phyloP scores from a whole-genome alignment of 2,797 vertebrate species.

The Alexandromys oeconomus region DNA sequence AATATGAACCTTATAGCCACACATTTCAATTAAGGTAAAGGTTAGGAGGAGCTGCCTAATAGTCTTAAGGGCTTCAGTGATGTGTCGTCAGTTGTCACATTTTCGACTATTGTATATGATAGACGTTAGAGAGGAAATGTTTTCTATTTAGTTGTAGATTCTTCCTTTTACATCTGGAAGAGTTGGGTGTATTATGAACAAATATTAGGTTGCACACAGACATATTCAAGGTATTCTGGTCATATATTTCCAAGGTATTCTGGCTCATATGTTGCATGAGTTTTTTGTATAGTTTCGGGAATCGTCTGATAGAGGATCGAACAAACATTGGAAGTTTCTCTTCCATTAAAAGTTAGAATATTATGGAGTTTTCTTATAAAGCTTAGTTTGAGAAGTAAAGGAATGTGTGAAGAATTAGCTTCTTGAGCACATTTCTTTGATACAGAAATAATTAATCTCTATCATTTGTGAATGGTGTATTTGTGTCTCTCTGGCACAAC shows the following conservation, averaged over 20 bases:
- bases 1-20: constrained; percentile 24
- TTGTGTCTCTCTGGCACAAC: background rate
- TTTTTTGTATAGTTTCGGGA: background rate
- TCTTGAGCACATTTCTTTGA: background rate
- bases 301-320: background rate
- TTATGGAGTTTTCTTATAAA: background rate
- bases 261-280: background rate
- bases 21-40: constrained; percentile 75
- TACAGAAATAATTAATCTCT: background rate
- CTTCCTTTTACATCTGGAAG: background rate
- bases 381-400: background rate
- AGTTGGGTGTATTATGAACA: constrained; percentile 10
- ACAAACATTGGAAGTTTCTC: background rate
- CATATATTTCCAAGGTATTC: background rate
- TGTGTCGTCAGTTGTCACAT: background rate
- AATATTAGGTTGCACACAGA: background rate
- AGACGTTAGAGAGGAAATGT: background rate
- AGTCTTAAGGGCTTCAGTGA: constrained; percentile 37
- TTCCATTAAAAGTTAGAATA: background rate
- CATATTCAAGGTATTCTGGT: background rate
- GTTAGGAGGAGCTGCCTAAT: constrained; percentile 66
- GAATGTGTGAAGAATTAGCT: background rate
- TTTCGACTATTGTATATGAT: constrained; percentile 31
- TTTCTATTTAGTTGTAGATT: constrained; percentile 45
- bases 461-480: background rate